Conservation (phyloP, 1,140 invertebrate species). For the Caenorhabditis elegans region WBcel235 BX284606.5:5298501-5299000, state of each 20-base stretch:
- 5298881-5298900: not conserved
- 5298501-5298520: too few species aligned
- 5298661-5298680: not conserved
- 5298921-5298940: too few species aligned
- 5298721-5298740: not conserved
- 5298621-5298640: too few species aligned
- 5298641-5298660: too few species aligned
- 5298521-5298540: too few species aligned
- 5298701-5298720: too few species aligned
- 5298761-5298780: not conserved
- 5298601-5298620: not conserved
- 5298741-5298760: not conserved
- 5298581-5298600: too few species aligned
- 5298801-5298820: not conserved
- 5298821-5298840: not conserved
- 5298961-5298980: too few species aligned
- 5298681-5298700: not conserved
- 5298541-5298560: too few species aligned
- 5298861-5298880: not conserved
- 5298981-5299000: too few species aligned
- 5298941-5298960: too few species aligned
- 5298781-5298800: constrained; percentile 17
- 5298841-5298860: not conserved
- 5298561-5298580: too few species aligned
- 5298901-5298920: not conserved